Base-by-base conservation (phyloP, 2,797 vertebrate species). In the Monodelphis domestica region DNA sequence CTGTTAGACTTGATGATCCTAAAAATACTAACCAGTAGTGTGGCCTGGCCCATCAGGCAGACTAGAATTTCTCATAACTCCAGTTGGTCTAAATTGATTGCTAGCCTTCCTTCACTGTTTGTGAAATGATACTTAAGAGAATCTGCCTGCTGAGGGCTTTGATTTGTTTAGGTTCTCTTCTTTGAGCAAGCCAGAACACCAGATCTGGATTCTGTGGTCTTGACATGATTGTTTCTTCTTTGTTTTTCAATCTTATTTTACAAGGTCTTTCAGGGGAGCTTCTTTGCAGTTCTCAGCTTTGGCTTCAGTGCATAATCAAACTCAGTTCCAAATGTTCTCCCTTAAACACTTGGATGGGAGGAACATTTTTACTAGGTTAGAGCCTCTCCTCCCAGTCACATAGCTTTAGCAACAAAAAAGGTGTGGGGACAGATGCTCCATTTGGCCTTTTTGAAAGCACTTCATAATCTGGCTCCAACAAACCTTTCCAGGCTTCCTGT, bases 201-300 rank as follows among this genome's bases (percentile, higher is more conserved):
- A 93, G 50, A 55, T 94, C 59, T 55, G n/a, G 55, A 92, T 51
- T 88, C 91, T 51, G 52, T 91, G 78, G 55, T 95, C 96, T 96
- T 91, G 95, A 92, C 90, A 90, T 91, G 50, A 94, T 9, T 15
- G 38, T 24, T 92, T 96, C 88, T 94, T 96, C 57, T 91, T 78
- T 90, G 87, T 87, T 93, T 95, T 95, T 89, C 89, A 91, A 2
- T 93, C 52, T 93, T 84, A n/a, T 93, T 96, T 95, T 95, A 95
- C 87, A 88, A 91, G 92, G 57, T 56, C 29, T 52, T 28, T 94
- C 91, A 63, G 53, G 89, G 26, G 57, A 91, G 55, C 53, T 84
- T 88, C 63, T 93, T 96, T 87, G 87, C 51, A 91, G 92, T 91
- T 97, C 78, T 91, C n/a, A 93, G 52, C 90, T 93, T n/a, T 95